phyloP scores from a whole-genome alignment of 2,113 vertebrate genomes.

The Macquaria ambigua region DNA sequence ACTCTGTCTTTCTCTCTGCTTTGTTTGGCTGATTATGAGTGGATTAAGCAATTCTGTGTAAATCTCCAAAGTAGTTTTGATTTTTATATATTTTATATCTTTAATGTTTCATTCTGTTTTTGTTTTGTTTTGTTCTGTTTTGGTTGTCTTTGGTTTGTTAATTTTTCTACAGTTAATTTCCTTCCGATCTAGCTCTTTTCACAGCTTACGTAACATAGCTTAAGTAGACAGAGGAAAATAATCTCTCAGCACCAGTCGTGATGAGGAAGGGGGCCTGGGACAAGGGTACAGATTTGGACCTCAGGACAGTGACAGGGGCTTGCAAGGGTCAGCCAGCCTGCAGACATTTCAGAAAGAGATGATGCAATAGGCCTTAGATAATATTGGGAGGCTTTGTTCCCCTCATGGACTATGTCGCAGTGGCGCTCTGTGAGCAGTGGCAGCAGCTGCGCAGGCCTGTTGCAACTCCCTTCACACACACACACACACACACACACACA shows the following conservation, averaged over 20 bases:
- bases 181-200: slow-evolving; percentile 98
- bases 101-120: slow-evolving; percentile 81
- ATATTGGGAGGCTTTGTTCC: slow-evolving; percentile 51
- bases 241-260: slow-evolving; percentile 23
- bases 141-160: slow-evolving; percentile 89
- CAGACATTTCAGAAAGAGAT: slow-evolving; percentile 43
- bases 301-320: slow-evolving; percentile 25
- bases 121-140: slow-evolving; percentile 80
- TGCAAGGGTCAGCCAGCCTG: slow-evolving; percentile 42
- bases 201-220: slow-evolving; percentile 90
- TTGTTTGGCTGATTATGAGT: slow-evolving; percentile 99
- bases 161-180: slow-evolving; percentile 93
- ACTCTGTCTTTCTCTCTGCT: slow-evolving; percentile 89
- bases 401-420: slow-evolving; percentile 52
- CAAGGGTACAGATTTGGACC: slow-evolving; percentile 45
- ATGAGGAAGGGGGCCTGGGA: slow-evolving; percentile 27
- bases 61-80: slow-evolving; percentile 95
- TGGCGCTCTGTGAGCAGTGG: slow-evolving; percentile 36
- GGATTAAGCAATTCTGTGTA: slow-evolving; percentile 93
- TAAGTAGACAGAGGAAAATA: slow-evolving; percentile 40
- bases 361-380: slow-evolving; percentile 51
- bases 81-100: slow-evolving; percentile 81
- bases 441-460: slow-evolving; percentile 57
- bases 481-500: slow-evolving; percentile 30
- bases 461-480: slow-evolving; percentile 39